A percentile compares a stretch with the other conserved stretches of the same genome.
Evolutionary conservation across 2,113 vertebrate species (phyloP).

Genomic region (Camelus dromedarius): DNA sequence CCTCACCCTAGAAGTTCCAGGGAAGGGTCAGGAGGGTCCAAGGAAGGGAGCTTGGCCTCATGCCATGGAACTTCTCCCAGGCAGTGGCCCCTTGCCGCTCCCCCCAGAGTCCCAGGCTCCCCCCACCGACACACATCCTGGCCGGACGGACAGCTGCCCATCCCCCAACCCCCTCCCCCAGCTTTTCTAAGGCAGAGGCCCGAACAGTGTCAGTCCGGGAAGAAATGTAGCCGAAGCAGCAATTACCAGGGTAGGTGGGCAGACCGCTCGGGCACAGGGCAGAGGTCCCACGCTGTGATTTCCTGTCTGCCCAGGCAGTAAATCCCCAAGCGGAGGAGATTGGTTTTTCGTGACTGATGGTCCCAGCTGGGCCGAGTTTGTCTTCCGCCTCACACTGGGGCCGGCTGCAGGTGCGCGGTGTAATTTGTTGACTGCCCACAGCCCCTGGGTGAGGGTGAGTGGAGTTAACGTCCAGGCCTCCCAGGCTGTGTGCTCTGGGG

Average conservation of each 20-base stretch:
- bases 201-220: constrained; percentile 74
- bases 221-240: constrained; percentile 81
- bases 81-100: not conserved
- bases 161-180: not conserved
- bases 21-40: not conserved
- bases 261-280: constrained; percentile 69
- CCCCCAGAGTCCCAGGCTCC: not conserved
- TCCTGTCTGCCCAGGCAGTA: constrained; percentile 74
- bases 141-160: not conserved
- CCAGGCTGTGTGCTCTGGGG: not conserved
- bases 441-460: not conserved
- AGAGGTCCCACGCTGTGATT: constrained; percentile 64
- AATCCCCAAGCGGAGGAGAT: constrained; percentile 66
- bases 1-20: not conserved
- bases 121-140: fast-evolving
- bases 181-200: not conserved
- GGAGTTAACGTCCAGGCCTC: too few relatives aligned
- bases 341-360: constrained; percentile 69
- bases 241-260: constrained; percentile 72
- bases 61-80: fast-evolving
- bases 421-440: fast-evolving
- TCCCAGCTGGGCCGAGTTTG: not conserved
- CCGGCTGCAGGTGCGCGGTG: fast-evolving
- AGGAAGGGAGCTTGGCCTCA: not conserved
- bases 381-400: fast-evolving